These are phyloP conservation scores for Danio tinwini DNA, from an alignment of 2,797 vertebrate genomes.

Conservation along the genomic window DNA sequence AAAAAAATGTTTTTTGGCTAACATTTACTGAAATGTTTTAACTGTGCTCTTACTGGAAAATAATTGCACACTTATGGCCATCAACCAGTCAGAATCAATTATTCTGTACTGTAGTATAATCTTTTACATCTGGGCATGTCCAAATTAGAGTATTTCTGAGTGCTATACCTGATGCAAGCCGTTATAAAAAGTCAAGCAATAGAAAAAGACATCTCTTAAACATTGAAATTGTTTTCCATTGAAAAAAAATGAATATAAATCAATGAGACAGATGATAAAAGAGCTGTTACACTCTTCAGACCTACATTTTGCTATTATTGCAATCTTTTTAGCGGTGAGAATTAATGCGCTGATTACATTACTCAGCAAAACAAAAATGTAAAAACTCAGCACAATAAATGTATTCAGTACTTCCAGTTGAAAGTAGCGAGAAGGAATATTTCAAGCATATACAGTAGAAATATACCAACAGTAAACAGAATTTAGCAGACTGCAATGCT, in stretches of 20 bases:
- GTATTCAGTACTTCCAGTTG: neutral
- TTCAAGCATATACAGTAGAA: neutral
- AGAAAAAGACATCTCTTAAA: neutral
- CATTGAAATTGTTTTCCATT: neutral
- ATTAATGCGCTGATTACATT: neutral
- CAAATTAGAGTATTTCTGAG: neutral
- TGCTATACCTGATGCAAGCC: neutral
- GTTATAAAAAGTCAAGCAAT: neutral
- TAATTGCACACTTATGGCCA: too few species aligned
- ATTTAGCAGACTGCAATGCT: neutral
- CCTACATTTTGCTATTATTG: neutral
- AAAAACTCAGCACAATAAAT: neutral
- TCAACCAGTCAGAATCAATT: too few species aligned
- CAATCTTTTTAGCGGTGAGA: neutral
- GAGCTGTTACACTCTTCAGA: neutral
- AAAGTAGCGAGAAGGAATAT: neutral
- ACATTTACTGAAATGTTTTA: too few species aligned
- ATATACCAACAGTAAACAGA: neutral
- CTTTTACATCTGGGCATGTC: neutral
- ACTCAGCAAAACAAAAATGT: too few species aligned
- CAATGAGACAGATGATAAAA: too few species aligned
- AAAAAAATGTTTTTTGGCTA: too few species aligned
- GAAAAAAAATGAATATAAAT: neutral
- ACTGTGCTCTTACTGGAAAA: too few species aligned
- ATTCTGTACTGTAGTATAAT: neutral